Evolutionary conservation across 1,140 invertebrate species (phyloP), one percentile per base, ranked within the genome.

Genomic region (Vanessa tameamea): DNA sequence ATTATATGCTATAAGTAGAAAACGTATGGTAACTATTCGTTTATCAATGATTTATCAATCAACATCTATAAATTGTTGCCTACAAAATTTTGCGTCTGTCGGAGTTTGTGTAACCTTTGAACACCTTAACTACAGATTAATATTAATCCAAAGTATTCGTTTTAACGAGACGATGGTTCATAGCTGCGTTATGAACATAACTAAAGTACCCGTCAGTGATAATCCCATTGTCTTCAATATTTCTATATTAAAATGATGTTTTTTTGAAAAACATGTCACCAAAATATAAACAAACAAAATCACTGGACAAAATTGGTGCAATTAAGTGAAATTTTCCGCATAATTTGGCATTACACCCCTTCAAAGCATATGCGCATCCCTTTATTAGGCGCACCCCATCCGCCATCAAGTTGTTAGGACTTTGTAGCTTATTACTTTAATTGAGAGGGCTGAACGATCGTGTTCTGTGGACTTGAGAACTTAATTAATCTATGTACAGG

Each of bases 341-440:
- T 78, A 72, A 78, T 78, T 75, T 75, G 66, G 14, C 69, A 78
- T 78, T 78, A 68, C 57, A 65, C 69, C 65, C 73, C 70, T 64
- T 47, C 48, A 23, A 16, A 61, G 64, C 73, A 75, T 75, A 71
- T 75, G 73, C 57, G 37, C 47, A 50, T 64, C 72, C 72, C 72
- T 69, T 69, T 74, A 74, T 74, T 69, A 48, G 14, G 50, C 43
- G 43, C 31, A 47, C 43, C 64, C 70, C 37, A 9, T 64, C 11
- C 57, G 53, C 66, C 37, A 26, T 69, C 66, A 57, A 68, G 53
- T 59, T 69, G 47, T 43, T 50, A 47, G 13, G 64, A 43, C 37
- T 43, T 48, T 53, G 61, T 12, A 50, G 67, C 73, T 75, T 75
- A 69, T 75, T 75, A 69, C 15, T 64, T 64, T 75, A 75, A 75